Base-by-base conservation (phyloP, 2,888 invertebrate species). In the Nomada ferruginata region DNA sequence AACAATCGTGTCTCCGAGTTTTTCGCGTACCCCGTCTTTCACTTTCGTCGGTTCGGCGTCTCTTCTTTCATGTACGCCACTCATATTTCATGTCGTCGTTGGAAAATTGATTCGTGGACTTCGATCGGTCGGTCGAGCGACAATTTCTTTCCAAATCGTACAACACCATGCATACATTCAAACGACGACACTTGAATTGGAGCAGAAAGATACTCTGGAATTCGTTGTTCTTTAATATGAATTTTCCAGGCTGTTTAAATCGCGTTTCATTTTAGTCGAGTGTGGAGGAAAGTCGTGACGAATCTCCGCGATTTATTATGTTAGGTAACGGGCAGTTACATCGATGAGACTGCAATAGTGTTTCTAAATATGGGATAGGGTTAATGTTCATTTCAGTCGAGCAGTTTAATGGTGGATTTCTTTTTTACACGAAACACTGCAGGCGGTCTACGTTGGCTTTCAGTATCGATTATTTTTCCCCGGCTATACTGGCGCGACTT, bases 11-110 rank as follows among this genome's bases (percentile, higher is more conserved):
- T 79, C 71, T 57, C 76, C 61, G 26, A 20, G 68, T 71, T 85
- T 84, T 82, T 84, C 76, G 55, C 61, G 23, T 69, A 76, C 7
- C 59, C 36, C 23, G 59, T 82, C 71, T 70, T 74, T 85, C 76
- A 79, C 82, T 82, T 69, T 76, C 83, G 71, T 23, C 59, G 52
- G 53, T 76, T 68, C 55, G n/a, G 13, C 53, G 63, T 61, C 61
- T 77, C 55, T 64, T 61, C 57, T 60, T 18, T 23, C 29, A 20
- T 65, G 42, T n/a, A 42, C 3, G 11, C 61, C 1, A 44, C 23
- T 11, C 47, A 3, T 47, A 47, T 47, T 47, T 47, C 47, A 13
- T 47, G 47, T 15, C 47, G 47, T 47, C 47, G 47, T 70, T 50
- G 20, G 20, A 23, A 2, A 15, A 73, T 10, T 18, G 29, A 44